Percentiles rank a stretch among this genome's conserved stretches.
phyloP scores from a whole-genome alignment of 2,113 vertebrate species.

The Coptodon rendalli region DNA sequence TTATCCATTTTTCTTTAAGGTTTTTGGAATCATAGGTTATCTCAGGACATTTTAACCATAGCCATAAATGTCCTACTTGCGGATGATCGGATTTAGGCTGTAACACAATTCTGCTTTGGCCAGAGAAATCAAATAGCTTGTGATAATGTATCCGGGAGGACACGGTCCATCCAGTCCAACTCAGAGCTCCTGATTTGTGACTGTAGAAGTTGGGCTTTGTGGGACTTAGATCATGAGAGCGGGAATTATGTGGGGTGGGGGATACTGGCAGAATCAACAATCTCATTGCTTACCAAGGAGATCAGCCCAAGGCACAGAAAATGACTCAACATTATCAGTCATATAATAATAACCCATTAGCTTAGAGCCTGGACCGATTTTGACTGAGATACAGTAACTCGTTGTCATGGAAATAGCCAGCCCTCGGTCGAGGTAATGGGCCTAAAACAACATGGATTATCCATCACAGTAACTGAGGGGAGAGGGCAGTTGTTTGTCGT shows the following conservation, averaged over 20 bases:
- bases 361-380: conserved; percentile 33
- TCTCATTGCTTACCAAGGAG: neutral
- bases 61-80: neutral
- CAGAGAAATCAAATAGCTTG: neutral
- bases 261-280: neutral
- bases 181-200: neutral
- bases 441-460: conserved; percentile 29
- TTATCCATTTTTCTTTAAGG: neutral
- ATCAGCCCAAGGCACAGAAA: conserved; percentile 37
- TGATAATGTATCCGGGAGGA: neutral
- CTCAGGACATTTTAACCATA: neutral
- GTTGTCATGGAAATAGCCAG: conserved; percentile 60
- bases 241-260: neutral
- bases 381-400: conserved; percentile 40
- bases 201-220: neutral
- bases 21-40: neutral
- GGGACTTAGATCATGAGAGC: neutral
- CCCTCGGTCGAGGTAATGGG: conserved; percentile 25
- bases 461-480: conserved; percentile 7
- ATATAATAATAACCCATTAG: conserved; percentile 53
- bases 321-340: conserved; percentile 30
- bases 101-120: neutral
- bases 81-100: neutral
- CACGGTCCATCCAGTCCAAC: neutral
- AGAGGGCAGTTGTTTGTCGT: neutral